Conservation (phyloP, 2,797 vertebrate genomes). For the Syndactyla subalaris region DNA sequence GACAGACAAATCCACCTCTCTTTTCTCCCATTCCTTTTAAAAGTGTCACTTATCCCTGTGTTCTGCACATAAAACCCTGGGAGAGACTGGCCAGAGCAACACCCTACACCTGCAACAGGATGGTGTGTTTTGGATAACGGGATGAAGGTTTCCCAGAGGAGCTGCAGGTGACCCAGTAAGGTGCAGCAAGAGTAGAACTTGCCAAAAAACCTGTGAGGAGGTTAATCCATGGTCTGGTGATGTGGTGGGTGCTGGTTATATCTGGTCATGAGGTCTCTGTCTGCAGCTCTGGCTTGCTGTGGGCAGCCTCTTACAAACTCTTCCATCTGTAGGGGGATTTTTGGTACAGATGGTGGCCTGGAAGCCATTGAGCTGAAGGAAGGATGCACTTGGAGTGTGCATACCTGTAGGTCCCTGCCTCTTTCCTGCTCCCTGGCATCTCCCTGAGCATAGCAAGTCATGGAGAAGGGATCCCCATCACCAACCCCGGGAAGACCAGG, state of each 20-base stretch:
- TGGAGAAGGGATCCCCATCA: neutral
- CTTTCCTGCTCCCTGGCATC: neutral
- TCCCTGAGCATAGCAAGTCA: neutral
- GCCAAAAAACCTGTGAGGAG: neutral
- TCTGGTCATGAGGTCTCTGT: neutral
- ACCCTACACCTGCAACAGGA: neutral
- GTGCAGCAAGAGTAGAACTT: neutral
- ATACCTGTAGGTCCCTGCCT: neutral
- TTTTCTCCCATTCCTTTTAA: neutral
- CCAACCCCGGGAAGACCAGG: neutral
- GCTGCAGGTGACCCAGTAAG: neutral
- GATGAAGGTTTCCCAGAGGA: neutral
- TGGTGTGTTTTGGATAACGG: neutral
- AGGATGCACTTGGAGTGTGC: neutral
- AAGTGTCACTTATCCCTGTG: neutral
- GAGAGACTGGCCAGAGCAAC: neutral
- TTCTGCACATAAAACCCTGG: rapidly evolving
- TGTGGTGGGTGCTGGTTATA: neutral
- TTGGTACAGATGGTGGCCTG: neutral
- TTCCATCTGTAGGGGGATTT: neutral
- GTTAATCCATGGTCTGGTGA: neutral
- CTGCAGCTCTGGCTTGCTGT: neutral
- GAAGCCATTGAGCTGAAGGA: neutral
- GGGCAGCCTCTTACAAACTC: neutral
- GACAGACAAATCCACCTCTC: neutral